Base-by-base conservation (phyloP, 2,113 vertebrate genomes). In the Diadophis punctatus region DNA sequence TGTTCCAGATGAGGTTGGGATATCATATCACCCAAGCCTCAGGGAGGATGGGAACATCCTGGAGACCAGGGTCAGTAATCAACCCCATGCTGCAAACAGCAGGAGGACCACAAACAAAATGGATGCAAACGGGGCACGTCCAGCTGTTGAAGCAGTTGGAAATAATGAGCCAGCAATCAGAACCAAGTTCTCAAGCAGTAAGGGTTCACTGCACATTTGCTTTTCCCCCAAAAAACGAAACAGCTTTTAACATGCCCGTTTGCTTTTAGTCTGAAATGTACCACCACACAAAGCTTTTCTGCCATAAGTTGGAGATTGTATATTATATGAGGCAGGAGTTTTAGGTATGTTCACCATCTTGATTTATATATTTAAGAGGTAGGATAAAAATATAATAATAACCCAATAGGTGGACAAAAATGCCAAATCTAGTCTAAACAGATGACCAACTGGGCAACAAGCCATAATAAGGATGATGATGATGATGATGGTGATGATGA, bases 81-180 rank as follows among this genome's bases (percentile, higher is more conserved):
- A 93, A 89, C 90, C 39, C 88, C 55, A 20, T 1, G 4, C 23
- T 48, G 92, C 87, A 95, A 94, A 86, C 93, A 93, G 87, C 58
- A 49, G 34, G 23, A 85, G 86, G 90, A 12, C 89, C 23, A 2
- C 91, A 95, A 86, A 96, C 94, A 91, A 94, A 92, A 87, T 95
- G 92, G 91, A 90, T 58, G 93, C 84, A 92, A 94, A 90, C 23
- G 92, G 56, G 93, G 74, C 92, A 93, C 16, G 84, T 84, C 88
- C 92, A 93, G 58, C 43, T 94, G 86, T 89, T 94, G 91, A 94
- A 95, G 46, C 60, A 93, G 68, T 91, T 96, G 95, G 68, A 95
- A 94, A 84, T n/a, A 10, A 23, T 39, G 94, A 80, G 74, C 30
- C 86, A 87, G 49, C 86, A 88, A 20, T 96, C 60, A 34, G 87